These are phyloP conservation scores for Anhinga rufa DNA, from an alignment of 2,113 vertebrate species.

Conservation along the genomic window DNA sequence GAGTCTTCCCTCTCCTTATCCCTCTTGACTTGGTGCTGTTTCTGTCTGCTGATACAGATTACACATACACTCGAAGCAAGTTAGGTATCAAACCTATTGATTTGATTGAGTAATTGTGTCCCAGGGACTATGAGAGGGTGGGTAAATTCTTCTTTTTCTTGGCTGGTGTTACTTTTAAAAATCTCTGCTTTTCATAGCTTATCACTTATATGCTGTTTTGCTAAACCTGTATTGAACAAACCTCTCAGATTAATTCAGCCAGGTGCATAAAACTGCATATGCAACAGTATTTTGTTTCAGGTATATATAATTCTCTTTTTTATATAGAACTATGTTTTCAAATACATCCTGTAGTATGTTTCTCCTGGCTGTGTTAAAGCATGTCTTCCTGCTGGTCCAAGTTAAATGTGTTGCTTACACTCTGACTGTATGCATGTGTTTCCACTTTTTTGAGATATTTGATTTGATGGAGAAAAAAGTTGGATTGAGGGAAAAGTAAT, in stretches of 20 bases:
- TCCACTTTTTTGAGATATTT: not conserved
- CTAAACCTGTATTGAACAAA: not conserved
- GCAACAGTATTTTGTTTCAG: not conserved
- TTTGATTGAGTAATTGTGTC: not conserved
- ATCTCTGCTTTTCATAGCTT: not conserved
- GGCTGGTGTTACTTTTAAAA: not conserved
- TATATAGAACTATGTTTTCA: not conserved
- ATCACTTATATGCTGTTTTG: not conserved
- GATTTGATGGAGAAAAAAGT: not conserved
- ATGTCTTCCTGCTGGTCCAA: not conserved
- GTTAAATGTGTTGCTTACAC: not conserved
- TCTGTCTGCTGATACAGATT: not conserved
- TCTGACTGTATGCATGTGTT: not conserved
- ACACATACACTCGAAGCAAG: not conserved
- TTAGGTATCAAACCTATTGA: not conserved
- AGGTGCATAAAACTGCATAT: not conserved
- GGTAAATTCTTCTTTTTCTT: not conserved
- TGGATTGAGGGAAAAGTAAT: not conserved
- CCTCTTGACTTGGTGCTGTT: not conserved
- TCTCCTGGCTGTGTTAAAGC: not conserved
- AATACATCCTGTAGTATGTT: not conserved
- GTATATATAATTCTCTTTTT: not conserved
- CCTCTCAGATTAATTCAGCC: not conserved
- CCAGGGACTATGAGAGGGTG: not conserved
- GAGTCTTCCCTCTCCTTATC: constrained; percentile 4